Percentiles rank a stretch among this genome's conserved stretches.
phyloP scores from a whole-genome alignment of 2,888 invertebrate species.

The Watsonalla binaria region DNA sequence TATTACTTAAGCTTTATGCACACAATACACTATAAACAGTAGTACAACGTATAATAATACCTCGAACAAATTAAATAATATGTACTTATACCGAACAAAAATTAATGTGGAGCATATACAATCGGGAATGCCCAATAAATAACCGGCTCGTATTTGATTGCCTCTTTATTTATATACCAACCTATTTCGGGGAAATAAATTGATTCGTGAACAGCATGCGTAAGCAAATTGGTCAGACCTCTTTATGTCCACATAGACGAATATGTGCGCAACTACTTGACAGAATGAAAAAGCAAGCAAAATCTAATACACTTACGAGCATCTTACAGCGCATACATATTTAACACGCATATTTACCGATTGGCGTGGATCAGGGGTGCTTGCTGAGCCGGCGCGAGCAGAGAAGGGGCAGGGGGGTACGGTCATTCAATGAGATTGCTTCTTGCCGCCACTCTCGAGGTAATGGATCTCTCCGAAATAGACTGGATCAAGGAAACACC shows the following conservation, averaged over 20 bases:
- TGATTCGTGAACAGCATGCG: conserved; percentile 44
- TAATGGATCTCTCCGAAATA: conserved; percentile 79
- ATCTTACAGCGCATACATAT: conserved; percentile 76
- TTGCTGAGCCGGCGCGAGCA: conserved; percentile 27
- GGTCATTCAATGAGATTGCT: conserved; percentile 81
- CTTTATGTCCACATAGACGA: conserved; percentile 43
- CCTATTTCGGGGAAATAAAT: conserved; percentile 37
- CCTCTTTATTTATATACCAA: background rate
- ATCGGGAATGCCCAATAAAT: background rate
- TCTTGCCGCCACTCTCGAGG: conserved; percentile 75
- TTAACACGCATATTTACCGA: conserved; percentile 79
- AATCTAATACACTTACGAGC: conserved; percentile 78
- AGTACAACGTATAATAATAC: background rate
- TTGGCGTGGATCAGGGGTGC: conserved; percentile 68
- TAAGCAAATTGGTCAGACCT: conserved; percentile 48
- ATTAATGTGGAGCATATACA: background rate
- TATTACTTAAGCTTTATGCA: conserved; percentile 63
- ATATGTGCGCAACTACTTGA: conserved; percentile 53
- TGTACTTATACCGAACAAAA: background rate
- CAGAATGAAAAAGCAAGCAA: conserved; percentile 75
- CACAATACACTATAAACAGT: conserved; percentile 39
- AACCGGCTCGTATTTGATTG: background rate
- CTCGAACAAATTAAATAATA: too few relatives aligned
- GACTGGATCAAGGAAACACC: conserved; percentile 72
- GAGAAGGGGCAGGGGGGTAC: conserved; percentile 49